Conservation (phyloP, 2,888 invertebrate genomes). For the Pterostichus niger region DNA sequence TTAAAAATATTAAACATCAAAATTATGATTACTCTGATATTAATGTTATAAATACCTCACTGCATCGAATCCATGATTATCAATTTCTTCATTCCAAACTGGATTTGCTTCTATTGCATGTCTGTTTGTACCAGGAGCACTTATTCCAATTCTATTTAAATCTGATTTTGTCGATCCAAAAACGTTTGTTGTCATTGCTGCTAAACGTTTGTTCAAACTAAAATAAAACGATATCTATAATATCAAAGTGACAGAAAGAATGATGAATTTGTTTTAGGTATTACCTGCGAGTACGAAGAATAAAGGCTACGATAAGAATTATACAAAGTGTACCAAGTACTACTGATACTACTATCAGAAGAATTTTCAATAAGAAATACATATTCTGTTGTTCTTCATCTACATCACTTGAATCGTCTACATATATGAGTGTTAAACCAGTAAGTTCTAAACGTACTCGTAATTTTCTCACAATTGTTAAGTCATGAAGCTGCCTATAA, state of each 20-base stretch:
- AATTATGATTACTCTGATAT: constrained; percentile 11
- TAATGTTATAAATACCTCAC: constrained; percentile 75
- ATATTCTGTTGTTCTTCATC: constrained; percentile 71
- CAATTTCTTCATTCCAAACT: constrained; percentile 81
- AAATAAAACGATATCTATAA: not conserved
- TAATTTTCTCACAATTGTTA: constrained; percentile 67
- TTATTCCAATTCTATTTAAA: constrained; percentile 78
- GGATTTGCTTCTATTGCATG: constrained; percentile 86
- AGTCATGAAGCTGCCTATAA: constrained; percentile 50
- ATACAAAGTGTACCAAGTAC: constrained; percentile 79
- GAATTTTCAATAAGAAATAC: constrained; percentile 77
- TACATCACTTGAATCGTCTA: constrained; percentile 69
- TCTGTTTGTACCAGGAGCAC: constrained; percentile 84
- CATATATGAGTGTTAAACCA: constrained; percentile 62
- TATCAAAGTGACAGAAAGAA: too few species aligned
- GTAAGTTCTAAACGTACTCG: constrained; percentile 68
- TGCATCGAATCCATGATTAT: constrained; percentile 78
- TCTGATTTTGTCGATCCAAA: constrained; percentile 83
- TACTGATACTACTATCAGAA: constrained; percentile 79
- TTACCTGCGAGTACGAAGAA: constrained; percentile 81
- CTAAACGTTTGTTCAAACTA: constrained; percentile 58
- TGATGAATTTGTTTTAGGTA: too few species aligned
- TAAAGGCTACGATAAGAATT: constrained; percentile 79
- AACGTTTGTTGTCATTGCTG: constrained; percentile 59
- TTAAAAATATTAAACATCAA: not conserved